These are phyloP conservation scores for Dissostichus mawsoni DNA, from an alignment of 2,113 vertebrate species.

Conservation along the genomic window DNA sequence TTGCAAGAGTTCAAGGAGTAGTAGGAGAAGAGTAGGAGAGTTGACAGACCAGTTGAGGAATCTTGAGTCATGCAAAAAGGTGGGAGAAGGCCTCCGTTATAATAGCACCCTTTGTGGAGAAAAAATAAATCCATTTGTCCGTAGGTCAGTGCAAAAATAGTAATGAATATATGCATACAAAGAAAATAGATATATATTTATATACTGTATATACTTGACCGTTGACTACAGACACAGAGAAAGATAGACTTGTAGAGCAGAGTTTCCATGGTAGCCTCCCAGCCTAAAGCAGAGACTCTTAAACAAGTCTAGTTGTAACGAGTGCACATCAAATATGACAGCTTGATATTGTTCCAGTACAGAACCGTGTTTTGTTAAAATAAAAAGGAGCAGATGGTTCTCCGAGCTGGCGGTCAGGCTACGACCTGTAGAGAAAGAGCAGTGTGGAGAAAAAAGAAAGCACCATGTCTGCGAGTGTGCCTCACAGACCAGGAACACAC, in stretches of 20 bases:
- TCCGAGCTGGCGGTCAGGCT: slow-evolving; percentile 57
- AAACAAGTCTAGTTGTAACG: slow-evolving; percentile 64
- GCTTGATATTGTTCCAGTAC: slow-evolving; percentile 58
- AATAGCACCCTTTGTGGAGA: slow-evolving; percentile 86
- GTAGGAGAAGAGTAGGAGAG: slow-evolving; percentile 72
- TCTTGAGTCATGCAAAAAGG: slow-evolving; percentile 88
- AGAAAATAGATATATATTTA: slow-evolving; percentile 81
- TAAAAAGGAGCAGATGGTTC: slow-evolving; percentile 43
- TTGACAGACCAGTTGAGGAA: slow-evolving; percentile 78
- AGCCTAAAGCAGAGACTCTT: slow-evolving; percentile 70
- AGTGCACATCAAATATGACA: slow-evolving; percentile 64
- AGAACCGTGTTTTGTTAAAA: slow-evolving; percentile 48
- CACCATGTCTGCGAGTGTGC: slow-evolving; percentile 65
- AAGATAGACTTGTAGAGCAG: slow-evolving; percentile 67
- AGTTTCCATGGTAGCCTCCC: slow-evolving; percentile 63
- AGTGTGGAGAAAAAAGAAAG: slow-evolving; percentile 66
- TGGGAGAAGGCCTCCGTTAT: slow-evolving; percentile 89
- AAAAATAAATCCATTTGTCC: slow-evolving; percentile 84
- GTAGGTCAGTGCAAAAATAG: slow-evolving; percentile 86
- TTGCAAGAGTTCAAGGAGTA: slow-evolving; percentile 77
- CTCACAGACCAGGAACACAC: slow-evolving; percentile 67
- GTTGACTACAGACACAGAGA: slow-evolving; percentile 75
- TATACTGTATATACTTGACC: slow-evolving; percentile 76
- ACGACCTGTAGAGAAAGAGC: slow-evolving; percentile 63
- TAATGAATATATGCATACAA: slow-evolving; percentile 85